Percentiles rank a stretch among this genome's conserved stretches.
These are phyloP conservation scores for Stichodactyla helianthus DNA, from an alignment of 64 coral and sea anemone species.

Conservation along the genomic window DNA sequence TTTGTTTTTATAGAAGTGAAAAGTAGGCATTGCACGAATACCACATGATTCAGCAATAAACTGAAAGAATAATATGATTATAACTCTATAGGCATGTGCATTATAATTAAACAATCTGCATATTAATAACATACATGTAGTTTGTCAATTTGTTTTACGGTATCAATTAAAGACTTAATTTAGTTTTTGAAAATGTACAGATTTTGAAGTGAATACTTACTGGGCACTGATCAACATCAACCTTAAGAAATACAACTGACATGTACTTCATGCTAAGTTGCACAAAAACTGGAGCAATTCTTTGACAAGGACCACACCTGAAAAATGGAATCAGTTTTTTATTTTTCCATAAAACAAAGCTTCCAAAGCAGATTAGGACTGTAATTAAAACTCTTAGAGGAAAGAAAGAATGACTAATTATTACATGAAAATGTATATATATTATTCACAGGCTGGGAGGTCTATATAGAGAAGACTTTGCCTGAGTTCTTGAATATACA, in stretches of 20 bases:
- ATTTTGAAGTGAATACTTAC: conserved; percentile 21
- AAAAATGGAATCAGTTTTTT: background rate
- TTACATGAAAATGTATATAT: too few species aligned
- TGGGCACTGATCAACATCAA: conserved; percentile 82
- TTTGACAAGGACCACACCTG: conserved; percentile 93
- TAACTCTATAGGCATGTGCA: background rate
- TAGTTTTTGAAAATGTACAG: too few species aligned
- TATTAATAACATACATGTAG: too few species aligned
- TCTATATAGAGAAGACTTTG: too few species aligned
- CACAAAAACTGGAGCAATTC: conserved; percentile 78
- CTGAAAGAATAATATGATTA: conserved; percentile 16
- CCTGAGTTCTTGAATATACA: too few species aligned
- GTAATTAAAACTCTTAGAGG: too few species aligned
- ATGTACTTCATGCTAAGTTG: conserved; percentile 73
- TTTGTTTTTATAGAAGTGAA: conserved; percentile 81
- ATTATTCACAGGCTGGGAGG: too few species aligned
- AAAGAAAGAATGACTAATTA: too few species aligned
- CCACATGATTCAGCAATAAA: conserved; percentile 50
- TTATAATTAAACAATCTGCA: background rate
- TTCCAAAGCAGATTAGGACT: too few species aligned
- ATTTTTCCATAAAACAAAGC: too few species aligned
- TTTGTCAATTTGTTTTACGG: too few species aligned
- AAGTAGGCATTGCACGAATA: conserved; percentile 83
- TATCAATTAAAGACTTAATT: too few species aligned
- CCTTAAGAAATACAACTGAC: conserved; percentile 73